phyloP scores from a whole-genome alignment of 2,888 invertebrate species.

The Liodrosophila aerea region DNA sequence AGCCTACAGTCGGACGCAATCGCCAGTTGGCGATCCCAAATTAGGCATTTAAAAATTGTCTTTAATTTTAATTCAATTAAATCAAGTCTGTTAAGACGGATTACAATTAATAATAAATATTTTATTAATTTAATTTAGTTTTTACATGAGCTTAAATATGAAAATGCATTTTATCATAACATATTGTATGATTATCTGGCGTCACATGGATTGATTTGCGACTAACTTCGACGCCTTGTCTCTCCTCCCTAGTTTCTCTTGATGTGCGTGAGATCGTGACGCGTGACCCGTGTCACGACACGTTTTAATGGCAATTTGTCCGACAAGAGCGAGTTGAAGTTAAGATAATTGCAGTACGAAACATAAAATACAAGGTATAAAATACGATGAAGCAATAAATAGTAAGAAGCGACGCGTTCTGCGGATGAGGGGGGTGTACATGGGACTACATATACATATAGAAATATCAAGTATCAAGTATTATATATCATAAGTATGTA shows the following conservation, averaged over 20 bases:
- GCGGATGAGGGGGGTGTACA: background rate
- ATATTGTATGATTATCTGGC: background rate
- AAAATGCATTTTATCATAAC: slow-evolving; percentile 27
- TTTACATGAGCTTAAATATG: slow-evolving; percentile 39
- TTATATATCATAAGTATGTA: background rate
- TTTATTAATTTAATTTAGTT: slow-evolving; percentile 58
- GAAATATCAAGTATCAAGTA: no score
- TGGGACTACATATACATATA: background rate
- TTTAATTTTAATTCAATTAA: no score
- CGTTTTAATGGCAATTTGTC: slow-evolving; percentile 57
- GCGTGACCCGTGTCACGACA: slow-evolving; percentile 13
- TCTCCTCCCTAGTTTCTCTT: slow-evolving; percentile 30
- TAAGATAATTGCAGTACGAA: background rate
- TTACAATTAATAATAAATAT: slow-evolving; percentile 48
- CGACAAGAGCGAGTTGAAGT: slow-evolving; percentile 6
- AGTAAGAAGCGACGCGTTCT: no score
- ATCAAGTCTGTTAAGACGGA: no score
- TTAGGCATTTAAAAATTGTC: no score
- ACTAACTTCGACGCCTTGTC: slow-evolving; percentile 6
- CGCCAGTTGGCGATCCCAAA: no score
- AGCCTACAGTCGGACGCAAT: no score
- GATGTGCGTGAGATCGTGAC: slow-evolving; percentile 10
- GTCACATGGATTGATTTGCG: slow-evolving; percentile 7
- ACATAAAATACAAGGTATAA: slow-evolving; percentile 6
- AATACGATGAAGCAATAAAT: slow-evolving; percentile 47